phyloP scores from a whole-genome alignment of 2,888 invertebrate species.

The Furcula furcula region DNA sequence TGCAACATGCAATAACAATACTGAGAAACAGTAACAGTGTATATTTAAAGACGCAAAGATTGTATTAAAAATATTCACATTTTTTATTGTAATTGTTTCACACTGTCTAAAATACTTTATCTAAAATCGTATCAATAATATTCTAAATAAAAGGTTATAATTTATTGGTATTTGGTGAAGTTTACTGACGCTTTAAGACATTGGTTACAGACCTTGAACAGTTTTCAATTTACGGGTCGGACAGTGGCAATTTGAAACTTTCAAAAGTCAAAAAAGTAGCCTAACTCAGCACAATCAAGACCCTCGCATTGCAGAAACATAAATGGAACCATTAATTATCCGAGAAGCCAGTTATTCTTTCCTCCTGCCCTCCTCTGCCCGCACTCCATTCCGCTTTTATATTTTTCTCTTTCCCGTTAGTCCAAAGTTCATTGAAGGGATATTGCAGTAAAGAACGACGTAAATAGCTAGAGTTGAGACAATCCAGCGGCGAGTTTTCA shows the following conservation, averaged over 20 bases:
- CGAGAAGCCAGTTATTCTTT: slow-evolving; percentile 73
- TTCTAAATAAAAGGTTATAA: too few relatives aligned
- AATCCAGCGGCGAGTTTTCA: slow-evolving; percentile 41
- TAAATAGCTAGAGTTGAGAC: slow-evolving; percentile 54
- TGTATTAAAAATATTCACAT: too few relatives aligned
- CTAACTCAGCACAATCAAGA: slow-evolving; percentile 73
- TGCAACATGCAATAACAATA: slow-evolving; percentile 12
- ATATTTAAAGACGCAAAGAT: too few relatives aligned
- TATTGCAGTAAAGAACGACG: slow-evolving; percentile 52
- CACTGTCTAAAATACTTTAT: too few relatives aligned
- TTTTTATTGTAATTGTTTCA: too few relatives aligned
- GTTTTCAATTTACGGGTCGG: slow-evolving; percentile 61
- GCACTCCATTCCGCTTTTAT: slow-evolving; percentile 48
- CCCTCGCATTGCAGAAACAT: slow-evolving; percentile 79
- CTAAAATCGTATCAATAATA: too few relatives aligned
- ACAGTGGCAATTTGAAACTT: slow-evolving; percentile 73
- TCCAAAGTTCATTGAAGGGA: slow-evolving; percentile 70
- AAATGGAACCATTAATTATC: slow-evolving; percentile 82
- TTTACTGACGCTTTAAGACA: slow-evolving; percentile 4
- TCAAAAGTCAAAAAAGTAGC: slow-evolving; percentile 60
- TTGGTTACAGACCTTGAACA: slow-evolving; percentile 53
- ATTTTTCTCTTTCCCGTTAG: slow-evolving; percentile 65
- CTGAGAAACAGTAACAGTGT: slow-evolving; percentile 5
- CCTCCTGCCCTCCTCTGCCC: slow-evolving; percentile 43
- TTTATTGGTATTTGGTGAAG: too few relatives aligned